Conservation (phyloP, 2,888 invertebrate species). For the Aproaerema taeniolella region DNA sequence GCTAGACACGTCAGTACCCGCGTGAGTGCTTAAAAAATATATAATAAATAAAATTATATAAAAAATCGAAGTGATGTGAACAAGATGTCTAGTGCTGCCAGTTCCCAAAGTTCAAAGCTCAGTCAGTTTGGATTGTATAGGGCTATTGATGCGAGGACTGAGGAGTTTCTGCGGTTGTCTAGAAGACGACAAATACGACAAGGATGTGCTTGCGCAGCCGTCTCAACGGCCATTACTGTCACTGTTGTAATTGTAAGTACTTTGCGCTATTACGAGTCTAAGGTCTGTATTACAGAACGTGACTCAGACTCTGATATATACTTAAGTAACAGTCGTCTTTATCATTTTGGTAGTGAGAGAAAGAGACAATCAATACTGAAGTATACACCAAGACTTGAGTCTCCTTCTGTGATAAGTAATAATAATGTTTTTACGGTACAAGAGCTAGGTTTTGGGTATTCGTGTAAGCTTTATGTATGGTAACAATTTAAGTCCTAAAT, state of each 20-base stretch:
- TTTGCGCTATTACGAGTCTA: too few species aligned
- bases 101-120: slow-evolving; percentile 46
- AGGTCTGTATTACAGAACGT: too few species aligned
- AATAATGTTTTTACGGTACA: too few species aligned
- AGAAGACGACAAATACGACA: slow-evolving; percentile 57
- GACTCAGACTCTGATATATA: too few species aligned
- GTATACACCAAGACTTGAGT: too few species aligned
- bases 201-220: slow-evolving; percentile 64
- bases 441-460: too few species aligned
- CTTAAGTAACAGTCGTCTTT: too few species aligned
- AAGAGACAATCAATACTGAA: too few species aligned
- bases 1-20: slow-evolving; percentile 40
- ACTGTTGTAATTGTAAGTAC: slow-evolving; percentile 65
- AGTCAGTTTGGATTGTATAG: slow-evolving; percentile 63
- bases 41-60: slow-evolving; percentile 8
- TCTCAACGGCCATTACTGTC: slow-evolving; percentile 63
- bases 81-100: slow-evolving; percentile 61
- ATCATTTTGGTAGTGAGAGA: too few species aligned
- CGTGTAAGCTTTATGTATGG: too few species aligned
- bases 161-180: slow-evolving; percentile 61
- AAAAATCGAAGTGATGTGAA: slow-evolving; percentile 42
- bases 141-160: slow-evolving; percentile 58
- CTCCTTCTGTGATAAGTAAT: too few species aligned
- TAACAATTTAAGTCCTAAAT: too few species aligned
- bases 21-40: slow-evolving; percentile 25